Percentiles rank a stretch among this genome's conserved stretches.
These are phyloP conservation scores for Gorsachius magnificus DNA, from an alignment of 2,797 vertebrate genomes.

Conservation along the genomic window DNA sequence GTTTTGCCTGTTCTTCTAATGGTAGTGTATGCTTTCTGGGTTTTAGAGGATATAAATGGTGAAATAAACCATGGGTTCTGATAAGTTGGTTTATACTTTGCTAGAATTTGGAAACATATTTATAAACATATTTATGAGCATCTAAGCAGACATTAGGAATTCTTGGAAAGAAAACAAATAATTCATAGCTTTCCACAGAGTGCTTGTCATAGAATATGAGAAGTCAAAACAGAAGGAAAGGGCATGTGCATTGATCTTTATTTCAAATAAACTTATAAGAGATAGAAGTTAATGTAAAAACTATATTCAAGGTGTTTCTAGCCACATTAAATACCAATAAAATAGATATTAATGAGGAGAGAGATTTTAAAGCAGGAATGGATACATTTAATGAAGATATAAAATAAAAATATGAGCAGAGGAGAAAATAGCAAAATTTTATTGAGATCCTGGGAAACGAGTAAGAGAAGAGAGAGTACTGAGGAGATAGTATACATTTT, in stretches of 20 bases:
- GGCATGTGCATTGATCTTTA: background rate
- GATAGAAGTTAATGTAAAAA: background rate
- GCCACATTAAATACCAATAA: background rate
- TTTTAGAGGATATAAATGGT: background rate
- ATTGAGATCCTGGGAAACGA: background rate
- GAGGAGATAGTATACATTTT: background rate
- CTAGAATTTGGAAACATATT: background rate
- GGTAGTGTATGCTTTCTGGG: background rate
- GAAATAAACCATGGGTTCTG: background rate
- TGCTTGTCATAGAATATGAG: background rate
- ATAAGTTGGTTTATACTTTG: background rate
- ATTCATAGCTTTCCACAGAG: background rate
- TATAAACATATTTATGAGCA: background rate
- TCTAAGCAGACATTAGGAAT: background rate
- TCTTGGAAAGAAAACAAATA: background rate
- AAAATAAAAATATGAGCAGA: background rate
- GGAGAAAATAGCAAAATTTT: background rate
- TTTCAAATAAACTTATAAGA: background rate
- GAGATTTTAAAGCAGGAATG: background rate
- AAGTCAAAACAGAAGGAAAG: background rate
- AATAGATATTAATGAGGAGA: background rate
- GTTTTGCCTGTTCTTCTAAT: background rate
- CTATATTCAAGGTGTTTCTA: background rate
- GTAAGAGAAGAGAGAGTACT: background rate
- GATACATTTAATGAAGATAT: background rate